Evolutionary conservation across 2,113 vertebrate species (phyloP), one percentile per base, ranked within the genome.

Genomic region (Microtus montanus): DNA sequence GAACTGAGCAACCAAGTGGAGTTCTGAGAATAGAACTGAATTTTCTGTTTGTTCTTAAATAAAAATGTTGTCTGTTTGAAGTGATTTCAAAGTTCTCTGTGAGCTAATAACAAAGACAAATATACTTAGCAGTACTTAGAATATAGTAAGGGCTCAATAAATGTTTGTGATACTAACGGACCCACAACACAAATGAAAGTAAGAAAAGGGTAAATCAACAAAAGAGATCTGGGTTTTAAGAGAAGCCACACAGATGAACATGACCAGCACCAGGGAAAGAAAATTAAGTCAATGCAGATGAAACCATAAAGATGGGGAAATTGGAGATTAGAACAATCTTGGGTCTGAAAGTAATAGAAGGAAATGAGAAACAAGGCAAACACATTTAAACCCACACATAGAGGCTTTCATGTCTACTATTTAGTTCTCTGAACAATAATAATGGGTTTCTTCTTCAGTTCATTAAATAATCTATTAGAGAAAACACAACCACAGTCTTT

Each of bases 391-490:
- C 35, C 70, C 52, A 68, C 70, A 47, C 8, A 3, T n/a, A 80
- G 86, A 95, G 41, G 17, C 70, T 63, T 73, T 28, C 61, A 35
- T 92, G 84, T 68, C 85, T 95, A 70, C 58, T 84, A 0, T 71
- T 91, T 87, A 82, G 66, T 82, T 95, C 28, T 96, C 75, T 93
- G 83, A 84, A 80, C 83, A 93, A 85, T 84, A 82, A 90, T 71
- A 89, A 89, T 89, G 71, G 10, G 22, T 24, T 90, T 95, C 24
- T 11, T 88, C 28, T 83, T 96, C 35, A 63, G 38, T 70, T 95
- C 93, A 84, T 96, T 94, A 91, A 93, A 85, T 73, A 83, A 82
- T 92, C 85, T 92, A 93, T 94, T 90, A 88, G 58, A 87, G 58
- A 80, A 79, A 79, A 71, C 38, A 38, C 61, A 90, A 26, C 15